Evolutionary conservation across 2,113 vertebrate species (phyloP), one percentile per base, ranked within the genome.

Genomic region (Caranx melampygus): DNA sequence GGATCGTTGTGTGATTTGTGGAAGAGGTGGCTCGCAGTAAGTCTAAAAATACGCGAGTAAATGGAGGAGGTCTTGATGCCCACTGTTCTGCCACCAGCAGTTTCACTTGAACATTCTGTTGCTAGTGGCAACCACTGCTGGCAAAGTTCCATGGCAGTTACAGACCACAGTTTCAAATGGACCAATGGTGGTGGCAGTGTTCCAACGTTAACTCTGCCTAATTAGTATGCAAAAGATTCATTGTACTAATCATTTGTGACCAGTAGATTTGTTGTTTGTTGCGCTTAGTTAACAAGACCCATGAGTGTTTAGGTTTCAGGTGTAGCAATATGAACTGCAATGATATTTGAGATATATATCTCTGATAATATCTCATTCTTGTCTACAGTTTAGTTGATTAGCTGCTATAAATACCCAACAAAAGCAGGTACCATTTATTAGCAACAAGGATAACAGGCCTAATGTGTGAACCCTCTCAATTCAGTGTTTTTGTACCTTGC

Each of bases 121-220:
- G 78, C 78, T 49, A 63, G 47, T 68, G 21, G 83, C 78, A 85
- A 76, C 83, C 54, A 55, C 52, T 42, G 11, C 49, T 35, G 47
- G 58, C 33, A 55, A 5, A 20, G 18, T 4, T 68, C n/a, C 45
- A 37, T 15, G 14, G 12, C 10, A 21, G 33, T 54, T 37, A 52
- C 34, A 58, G 31, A 64, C 26, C 26, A 26, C 26, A 26, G 26
- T 26, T 26, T 76, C 20, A 75, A 63, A 15, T 26, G 54, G 54
- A 26, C 21, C 21, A 26, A 55, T n/a, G n/a, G 7, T 5, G 11
- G n/a, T 55, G n/a, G 54, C 4, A 11, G 21, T 55, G 49, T 20
- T 51, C 49, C 49, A 20, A 12, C 20, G 49, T 51, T 20, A 51
- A 51, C 49, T 51, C 18, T 51, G 10, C n/a, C 10, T 54, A 21